Evolutionary conservation across 2,113 vertebrate species (phyloP).

Genomic region (Thryonomys swinderianus): DNA sequence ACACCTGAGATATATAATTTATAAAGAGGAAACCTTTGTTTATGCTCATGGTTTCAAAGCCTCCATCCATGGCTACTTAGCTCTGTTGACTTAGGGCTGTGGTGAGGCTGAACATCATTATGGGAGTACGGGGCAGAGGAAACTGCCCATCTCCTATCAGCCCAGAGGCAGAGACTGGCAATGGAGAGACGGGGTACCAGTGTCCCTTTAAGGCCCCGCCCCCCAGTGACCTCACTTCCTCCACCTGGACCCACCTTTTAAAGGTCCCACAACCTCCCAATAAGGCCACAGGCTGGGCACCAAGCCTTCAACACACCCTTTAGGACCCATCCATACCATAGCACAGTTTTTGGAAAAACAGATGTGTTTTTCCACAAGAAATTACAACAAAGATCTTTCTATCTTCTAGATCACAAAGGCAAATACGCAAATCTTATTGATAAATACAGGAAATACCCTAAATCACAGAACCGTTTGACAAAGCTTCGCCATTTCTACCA

Average conservation of each 20-base stretch:
- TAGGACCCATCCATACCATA: not conserved
- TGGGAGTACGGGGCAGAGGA: not conserved
- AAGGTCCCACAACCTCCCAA: not conserved
- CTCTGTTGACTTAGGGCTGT: not conserved
- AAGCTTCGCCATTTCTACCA: conserved; percentile 86
- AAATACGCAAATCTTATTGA: conserved; percentile 1
- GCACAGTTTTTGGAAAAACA: not conserved
- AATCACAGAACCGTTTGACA: not conserved
- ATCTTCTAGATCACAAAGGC: conserved; percentile 69
- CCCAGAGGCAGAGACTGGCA: too few relatives aligned
- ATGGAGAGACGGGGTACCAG: not conserved
- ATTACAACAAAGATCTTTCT: not conserved
- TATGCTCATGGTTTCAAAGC: not conserved
- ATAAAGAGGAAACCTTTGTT: not conserved
- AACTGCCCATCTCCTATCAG: not conserved
- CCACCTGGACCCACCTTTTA: not conserved
- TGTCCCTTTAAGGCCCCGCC: not conserved
- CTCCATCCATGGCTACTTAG: too few relatives aligned
- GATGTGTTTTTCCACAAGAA: not conserved
- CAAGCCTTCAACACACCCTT: too few relatives aligned
- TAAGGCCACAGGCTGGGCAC: not conserved
- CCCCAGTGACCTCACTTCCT: not conserved
- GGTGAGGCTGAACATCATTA: not conserved
- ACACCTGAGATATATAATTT: not conserved
- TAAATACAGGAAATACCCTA: conserved; percentile 10